Percentiles rank a stretch among this genome's conserved stretches.
Conservation (phyloP, 2,113 vertebrate genomes). For the Hippocampus zosterae region DNA sequence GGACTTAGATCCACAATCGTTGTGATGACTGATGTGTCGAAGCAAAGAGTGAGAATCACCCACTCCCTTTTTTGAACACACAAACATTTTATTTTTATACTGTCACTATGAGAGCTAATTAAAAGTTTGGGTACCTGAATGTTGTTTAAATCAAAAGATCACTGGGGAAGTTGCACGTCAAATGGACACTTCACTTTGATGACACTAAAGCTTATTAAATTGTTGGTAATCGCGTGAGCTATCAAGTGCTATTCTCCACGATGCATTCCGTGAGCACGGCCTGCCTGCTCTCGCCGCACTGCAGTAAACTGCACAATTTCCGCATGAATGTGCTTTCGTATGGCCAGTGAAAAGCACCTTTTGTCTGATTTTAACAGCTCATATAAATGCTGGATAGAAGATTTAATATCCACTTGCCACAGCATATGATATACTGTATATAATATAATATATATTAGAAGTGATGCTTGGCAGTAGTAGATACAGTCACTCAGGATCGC, state of each 20-base stretch:
- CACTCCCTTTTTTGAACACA: background rate
- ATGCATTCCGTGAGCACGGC: slow-evolving; percentile 21
- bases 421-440: background rate
- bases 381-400: background rate
- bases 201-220: background rate
- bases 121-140: background rate
- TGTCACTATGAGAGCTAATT: background rate
- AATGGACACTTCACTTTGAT: background rate
- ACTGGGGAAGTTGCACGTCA: background rate
- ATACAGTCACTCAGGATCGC: background rate
- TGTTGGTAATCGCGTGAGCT: background rate
- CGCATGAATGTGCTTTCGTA: background rate
- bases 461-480: background rate
- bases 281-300: slow-evolving; percentile 9
- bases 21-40: background rate
- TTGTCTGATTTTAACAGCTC: background rate
- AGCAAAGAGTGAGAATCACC: background rate
- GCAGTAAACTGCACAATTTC: background rate
- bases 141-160: background rate
- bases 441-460: background rate
- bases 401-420: background rate
- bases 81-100: background rate
- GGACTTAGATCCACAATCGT: background rate
- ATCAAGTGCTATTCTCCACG: background rate
- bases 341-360: background rate